Base-by-base conservation (phyloP, 2,797 vertebrate genomes). In the Sparidentex hasta region DNA sequence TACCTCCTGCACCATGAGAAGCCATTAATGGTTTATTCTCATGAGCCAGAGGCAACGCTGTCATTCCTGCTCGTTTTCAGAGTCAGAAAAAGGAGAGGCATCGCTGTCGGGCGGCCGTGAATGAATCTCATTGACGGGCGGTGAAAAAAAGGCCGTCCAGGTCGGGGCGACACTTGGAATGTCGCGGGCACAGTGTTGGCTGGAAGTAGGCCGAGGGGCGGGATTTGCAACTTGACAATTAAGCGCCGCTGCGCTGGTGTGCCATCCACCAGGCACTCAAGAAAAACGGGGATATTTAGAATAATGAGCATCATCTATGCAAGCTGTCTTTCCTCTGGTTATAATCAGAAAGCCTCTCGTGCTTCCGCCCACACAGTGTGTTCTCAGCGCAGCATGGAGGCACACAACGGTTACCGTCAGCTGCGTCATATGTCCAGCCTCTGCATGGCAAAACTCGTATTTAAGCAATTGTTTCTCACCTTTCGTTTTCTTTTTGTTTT, bases 241-340 rank as follows among this genome's bases (percentile, higher is more conserved):
- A 84, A 75, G 41, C 68, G 66, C 38, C 11, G 8, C 78, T 86
- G 71, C 29, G 21, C 56, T 50, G 47, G 56, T 43, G 14, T 41
- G n/a, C 46, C 51, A 48, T 75, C 63, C 65, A 83, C 71, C 74
- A 87, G 66, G 23, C 50, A 21, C 76, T 82, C 29, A 5, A 64
- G 33, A 71, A 47, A 84, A 78, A 44, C 5, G 2, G 66, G 54
- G 44, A 63, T 75, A 84, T 87, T 89, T 78, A 76, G 58, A 82
- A 88, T 85, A 86, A 91, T 80, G 65, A 86, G 76, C 76, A 69
- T 82, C 64, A 81, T 83, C 61, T 80, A 76, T 71, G 65, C 82
- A 84, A 87, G 84, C 87, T 84, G 87, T 83, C 83, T 82, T 86
- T 77, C 83, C 81, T 80, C 71, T 65, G 75, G 83, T 86, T 86